Percentiles rank a stretch among this genome's conserved stretches.
Conservation (phyloP, 1,140 invertebrate genomes). For the Chlorops oryzae region DNA sequence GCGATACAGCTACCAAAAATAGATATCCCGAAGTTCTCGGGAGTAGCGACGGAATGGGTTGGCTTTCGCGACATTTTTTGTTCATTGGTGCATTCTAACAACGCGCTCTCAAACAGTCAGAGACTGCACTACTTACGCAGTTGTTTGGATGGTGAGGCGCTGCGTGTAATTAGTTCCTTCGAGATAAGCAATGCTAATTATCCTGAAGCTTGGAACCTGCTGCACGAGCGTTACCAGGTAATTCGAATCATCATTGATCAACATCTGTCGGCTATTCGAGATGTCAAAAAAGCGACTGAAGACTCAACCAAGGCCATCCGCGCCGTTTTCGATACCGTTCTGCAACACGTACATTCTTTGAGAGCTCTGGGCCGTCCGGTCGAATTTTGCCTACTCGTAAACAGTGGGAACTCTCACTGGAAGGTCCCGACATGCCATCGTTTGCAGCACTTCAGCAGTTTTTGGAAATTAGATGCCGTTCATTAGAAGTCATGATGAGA, state of each 20-base stretch:
- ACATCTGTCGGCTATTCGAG: neutral
- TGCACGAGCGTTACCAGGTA: constrained; percentile 1
- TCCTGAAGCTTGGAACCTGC: neutral
- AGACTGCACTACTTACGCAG: constrained; percentile 5
- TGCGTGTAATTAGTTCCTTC: neutral
- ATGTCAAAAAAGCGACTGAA: neutral
- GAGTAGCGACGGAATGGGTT: neutral
- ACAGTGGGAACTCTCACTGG: too few species aligned
- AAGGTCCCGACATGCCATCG: too few species aligned
- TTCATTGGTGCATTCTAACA: constrained; percentile 4
- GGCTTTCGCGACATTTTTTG: neutral
- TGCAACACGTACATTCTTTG: too few species aligned
- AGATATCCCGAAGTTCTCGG: neutral
- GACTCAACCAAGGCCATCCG: neutral
- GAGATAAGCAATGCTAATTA: neutral
- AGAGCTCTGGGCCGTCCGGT: too few species aligned
- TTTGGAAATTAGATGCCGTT: too few species aligned
- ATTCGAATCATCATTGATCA: neutral
- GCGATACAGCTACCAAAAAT: neutral
- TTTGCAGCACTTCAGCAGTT: too few species aligned
- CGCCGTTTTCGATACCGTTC: too few species aligned
- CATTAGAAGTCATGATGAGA: too few species aligned
- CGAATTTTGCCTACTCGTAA: too few species aligned
- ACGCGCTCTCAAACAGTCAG: neutral
- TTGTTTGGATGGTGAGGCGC: constrained; percentile 1